Conservation (phyloP, 2,888 invertebrate genomes). For the Rhagonycha fulva region DNA sequence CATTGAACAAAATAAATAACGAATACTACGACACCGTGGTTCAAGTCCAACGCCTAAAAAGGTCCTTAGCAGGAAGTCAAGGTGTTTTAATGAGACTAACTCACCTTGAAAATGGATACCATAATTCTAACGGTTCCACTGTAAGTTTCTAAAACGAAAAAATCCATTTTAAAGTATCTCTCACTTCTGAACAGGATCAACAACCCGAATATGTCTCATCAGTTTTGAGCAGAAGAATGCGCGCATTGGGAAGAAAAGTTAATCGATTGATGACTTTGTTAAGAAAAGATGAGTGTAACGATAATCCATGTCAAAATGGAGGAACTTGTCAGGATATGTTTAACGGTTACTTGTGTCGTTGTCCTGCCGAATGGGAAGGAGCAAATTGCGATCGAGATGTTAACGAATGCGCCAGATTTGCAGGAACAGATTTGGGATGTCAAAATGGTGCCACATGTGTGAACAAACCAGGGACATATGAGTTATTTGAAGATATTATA, state of each 20-base stretch:
- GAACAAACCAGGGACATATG: conserved; percentile 79
- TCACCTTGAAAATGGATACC: conserved; percentile 38
- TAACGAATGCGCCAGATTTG: conserved; percentile 81
- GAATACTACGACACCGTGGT: conserved; percentile 39
- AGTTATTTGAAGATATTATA: conserved; percentile 54
- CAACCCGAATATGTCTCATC: background rate
- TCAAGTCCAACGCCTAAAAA: conserved; percentile 40
- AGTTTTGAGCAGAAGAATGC: conserved; percentile 50
- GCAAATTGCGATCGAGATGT: conserved; percentile 74
- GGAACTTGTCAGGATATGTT: conserved; percentile 78
- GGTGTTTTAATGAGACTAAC: conserved; percentile 34
- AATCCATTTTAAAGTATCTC: background rate
- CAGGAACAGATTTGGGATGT: conserved; percentile 87
- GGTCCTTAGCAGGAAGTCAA: conserved; percentile 33
- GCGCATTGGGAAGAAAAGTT: conserved; percentile 52
- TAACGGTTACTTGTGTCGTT: conserved; percentile 74
- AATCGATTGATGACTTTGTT: conserved; percentile 54
- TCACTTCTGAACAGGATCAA: background rate
- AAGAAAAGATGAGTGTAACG: conserved; percentile 67
- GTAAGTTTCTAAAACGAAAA: background rate
- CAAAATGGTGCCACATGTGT: conserved; percentile 88
- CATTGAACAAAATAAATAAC: conserved; percentile 48
- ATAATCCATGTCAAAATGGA: conserved; percentile 81
- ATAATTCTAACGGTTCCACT: background rate
- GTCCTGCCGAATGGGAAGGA: conserved; percentile 76